Conservation (phyloP, 2,113 vertebrate species). For the Galbula dea region DNA sequence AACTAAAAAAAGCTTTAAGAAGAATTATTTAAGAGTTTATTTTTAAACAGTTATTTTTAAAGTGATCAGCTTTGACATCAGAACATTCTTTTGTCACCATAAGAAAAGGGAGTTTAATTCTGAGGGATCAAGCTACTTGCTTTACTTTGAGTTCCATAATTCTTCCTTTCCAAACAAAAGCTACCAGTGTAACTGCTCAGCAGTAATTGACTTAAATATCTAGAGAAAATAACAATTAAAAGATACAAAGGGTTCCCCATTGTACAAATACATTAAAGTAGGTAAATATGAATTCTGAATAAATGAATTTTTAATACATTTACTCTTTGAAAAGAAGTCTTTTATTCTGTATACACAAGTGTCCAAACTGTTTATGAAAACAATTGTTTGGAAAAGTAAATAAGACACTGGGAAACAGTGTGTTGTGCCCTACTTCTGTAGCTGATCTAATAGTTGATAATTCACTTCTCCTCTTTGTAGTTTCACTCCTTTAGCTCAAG, state of each 20-base stretch:
- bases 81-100: slow-evolving; percentile 21
- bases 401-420: not conserved
- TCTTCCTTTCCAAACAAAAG: slow-evolving; percentile 17
- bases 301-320: slow-evolving; percentile 53
- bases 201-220: slow-evolving; percentile 45
- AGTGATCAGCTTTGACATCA: slow-evolving; percentile 16
- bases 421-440: slow-evolving; percentile 16
- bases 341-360: slow-evolving; percentile 17
- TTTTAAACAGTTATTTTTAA: slow-evolving; percentile 51
- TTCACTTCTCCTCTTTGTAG: not conserved
- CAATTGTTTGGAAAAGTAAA: slow-evolving; percentile 30
- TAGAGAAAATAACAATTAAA: slow-evolving; percentile 57
- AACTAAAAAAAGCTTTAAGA: slow-evolving; percentile 6
- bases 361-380: slow-evolving; percentile 43
- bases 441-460: not conserved
- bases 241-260: not conserved
- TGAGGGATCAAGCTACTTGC: not conserved
- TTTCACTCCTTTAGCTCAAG: not conserved
- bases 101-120: slow-evolving; percentile 10
- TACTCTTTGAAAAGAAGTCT: slow-evolving; percentile 38
- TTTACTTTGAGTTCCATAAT: not conserved
- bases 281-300: slow-evolving; percentile 46
- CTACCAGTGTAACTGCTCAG: slow-evolving; percentile 1
- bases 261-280: slow-evolving; percentile 49
- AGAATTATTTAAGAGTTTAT: slow-evolving; percentile 6